Percentiles rank a stretch among this genome's conserved stretches.
Conservation (phyloP, 2,888 invertebrate genomes). For the Pseudanteris insignis region DNA sequence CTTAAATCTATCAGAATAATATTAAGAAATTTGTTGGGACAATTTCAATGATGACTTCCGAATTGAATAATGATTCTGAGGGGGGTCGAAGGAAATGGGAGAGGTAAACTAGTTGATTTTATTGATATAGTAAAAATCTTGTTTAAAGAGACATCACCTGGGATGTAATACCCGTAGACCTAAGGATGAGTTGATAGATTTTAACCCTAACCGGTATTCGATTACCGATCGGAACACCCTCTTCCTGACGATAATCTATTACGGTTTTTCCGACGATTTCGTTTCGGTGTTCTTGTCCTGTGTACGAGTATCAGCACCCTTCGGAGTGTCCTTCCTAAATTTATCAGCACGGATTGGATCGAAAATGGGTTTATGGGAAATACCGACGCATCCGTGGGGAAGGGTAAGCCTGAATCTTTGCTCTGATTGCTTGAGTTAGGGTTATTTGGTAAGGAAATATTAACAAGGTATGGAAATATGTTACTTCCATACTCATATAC, state of each 20-base stretch:
- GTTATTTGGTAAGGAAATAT: too few species aligned
- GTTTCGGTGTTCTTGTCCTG: constrained; percentile 40
- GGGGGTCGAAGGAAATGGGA: background rate
- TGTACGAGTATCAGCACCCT: constrained; percentile 44
- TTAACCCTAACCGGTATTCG: constrained; percentile 60
- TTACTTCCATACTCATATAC: too few species aligned
- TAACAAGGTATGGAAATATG: too few species aligned
- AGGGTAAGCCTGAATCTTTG: background rate
- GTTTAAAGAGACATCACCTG: constrained; percentile 14
- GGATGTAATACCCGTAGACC: constrained; percentile 39
- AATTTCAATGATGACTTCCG: too few species aligned
- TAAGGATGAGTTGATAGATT: constrained; percentile 59
- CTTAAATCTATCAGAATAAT: too few species aligned
- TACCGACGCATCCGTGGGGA: constrained; percentile 17
- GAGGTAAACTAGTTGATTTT: constrained; percentile 18
- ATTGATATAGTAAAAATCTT: too few species aligned
- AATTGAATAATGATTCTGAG: too few species aligned
- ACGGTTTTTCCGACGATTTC: constrained; percentile 56
- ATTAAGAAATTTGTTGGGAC: too few species aligned
- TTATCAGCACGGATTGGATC: constrained; percentile 57
- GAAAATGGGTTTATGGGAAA: constrained; percentile 39
- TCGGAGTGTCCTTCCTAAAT: constrained; percentile 58
- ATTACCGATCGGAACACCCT: constrained; percentile 46
- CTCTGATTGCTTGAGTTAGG: too few species aligned
- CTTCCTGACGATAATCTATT: constrained; percentile 59